Conservation (phyloP, 2,888 invertebrate species). For the Agelastica alni region DNA sequence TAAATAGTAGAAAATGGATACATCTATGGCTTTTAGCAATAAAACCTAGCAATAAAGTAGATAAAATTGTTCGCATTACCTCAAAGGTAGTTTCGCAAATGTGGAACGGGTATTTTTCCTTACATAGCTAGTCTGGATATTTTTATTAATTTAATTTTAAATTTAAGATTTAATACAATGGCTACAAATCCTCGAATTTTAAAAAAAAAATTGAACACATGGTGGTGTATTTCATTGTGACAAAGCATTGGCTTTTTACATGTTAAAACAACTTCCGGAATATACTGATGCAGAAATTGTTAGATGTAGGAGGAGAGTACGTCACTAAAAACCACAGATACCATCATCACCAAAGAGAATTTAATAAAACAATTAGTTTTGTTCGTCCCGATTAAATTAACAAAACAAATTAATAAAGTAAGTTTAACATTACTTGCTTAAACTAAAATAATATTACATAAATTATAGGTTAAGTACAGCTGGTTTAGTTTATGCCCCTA, state of each 20-base stretch:
- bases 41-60: no score
- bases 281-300: slow-evolving; percentile 82
- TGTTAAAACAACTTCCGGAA: slow-evolving; percentile 80
- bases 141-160: slow-evolving; percentile 37
- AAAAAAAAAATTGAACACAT: slow-evolving; percentile 70
- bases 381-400: slow-evolving; percentile 65
- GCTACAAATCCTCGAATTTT: slow-evolving; percentile 47
- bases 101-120: slow-evolving; percentile 39
- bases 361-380: slow-evolving; percentile 69
- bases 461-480: slow-evolving; percentile 88
- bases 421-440: slow-evolving; percentile 1
- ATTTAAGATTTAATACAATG: slow-evolving; percentile 52
- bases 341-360: slow-evolving; percentile 93
- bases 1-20: slow-evolving; percentile 23
- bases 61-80: slow-evolving; percentile 22
- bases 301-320: slow-evolving; percentile 91
- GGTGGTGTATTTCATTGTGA: slow-evolving; percentile 91
- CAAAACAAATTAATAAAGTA: slow-evolving; percentile 66
- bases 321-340: slow-evolving; percentile 76
- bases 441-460: neutral
- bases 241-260: slow-evolving; percentile 89
- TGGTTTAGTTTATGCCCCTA: slow-evolving; percentile 89
- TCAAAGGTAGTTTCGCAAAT: slow-evolving; percentile 18
- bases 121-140: neutral
- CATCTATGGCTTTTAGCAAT: slow-evolving; percentile 23